Percentiles rank a stretch among this genome's conserved stretches.
Conservation (phyloP, 2,113 vertebrate genomes). For the Callionymus lyra region DNA sequence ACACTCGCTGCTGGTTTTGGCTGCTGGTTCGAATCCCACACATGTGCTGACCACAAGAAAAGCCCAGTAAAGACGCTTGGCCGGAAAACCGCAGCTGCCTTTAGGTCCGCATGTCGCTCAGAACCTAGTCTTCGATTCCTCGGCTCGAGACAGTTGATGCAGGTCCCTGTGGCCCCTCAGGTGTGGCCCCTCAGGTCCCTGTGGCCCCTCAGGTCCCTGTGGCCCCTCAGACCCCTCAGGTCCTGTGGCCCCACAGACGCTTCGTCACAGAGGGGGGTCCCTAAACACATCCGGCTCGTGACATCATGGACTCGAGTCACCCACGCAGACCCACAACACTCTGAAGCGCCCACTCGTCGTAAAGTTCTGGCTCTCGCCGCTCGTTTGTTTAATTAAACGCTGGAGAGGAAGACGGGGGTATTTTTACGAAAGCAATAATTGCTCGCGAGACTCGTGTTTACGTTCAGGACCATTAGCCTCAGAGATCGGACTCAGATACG, state of each 20-base stretch:
- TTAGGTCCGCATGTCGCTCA: conserved; percentile 34
- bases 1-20: conserved; percentile 42
- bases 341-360: conserved; percentile 20
- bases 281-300: conserved; percentile 48
- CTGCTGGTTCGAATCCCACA: conserved; percentile 61
- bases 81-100: conserved; percentile 62
- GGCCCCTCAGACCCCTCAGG: conserved; percentile 50
- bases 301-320: conserved; percentile 36
- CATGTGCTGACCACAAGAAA: conserved; percentile 73
- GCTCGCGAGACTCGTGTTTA: conserved; percentile 70
- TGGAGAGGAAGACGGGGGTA: conserved; percentile 55
- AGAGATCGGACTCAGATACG: conserved; percentile 69
- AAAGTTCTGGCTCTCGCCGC: conserved; percentile 56
- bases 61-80: conserved; percentile 58
- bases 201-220: conserved; percentile 20
- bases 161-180: no score
- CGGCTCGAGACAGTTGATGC: no score
- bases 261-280: conserved; percentile 38
- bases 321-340: conserved; percentile 36
- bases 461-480: conserved; percentile 66
- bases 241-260: no score
- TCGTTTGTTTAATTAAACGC: conserved; percentile 69
- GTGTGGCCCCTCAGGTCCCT: conserved; percentile 15
- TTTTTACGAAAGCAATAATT: conserved; percentile 71
- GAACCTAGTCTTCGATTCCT: no score